Evolutionary conservation across 2,888 invertebrate species (phyloP), one percentile per base, ranked within the genome.

Genomic region (Thysanoteuthis rhombus): DNA sequence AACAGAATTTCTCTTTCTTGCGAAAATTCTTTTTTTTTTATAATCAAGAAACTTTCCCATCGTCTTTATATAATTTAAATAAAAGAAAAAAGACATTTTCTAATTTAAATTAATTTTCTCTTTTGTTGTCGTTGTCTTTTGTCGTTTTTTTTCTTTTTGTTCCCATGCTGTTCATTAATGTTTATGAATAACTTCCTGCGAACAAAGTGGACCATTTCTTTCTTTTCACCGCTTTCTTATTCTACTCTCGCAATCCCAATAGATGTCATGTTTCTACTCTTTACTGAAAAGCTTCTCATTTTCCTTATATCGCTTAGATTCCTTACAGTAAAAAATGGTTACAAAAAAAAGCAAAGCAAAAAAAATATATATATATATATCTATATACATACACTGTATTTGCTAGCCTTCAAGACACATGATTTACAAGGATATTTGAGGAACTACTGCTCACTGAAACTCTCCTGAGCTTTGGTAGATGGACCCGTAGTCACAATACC

Each of bases 201-300:
- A n/a, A n/a, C 36, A 25, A 75, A 16, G 75, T 0, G 75, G n/a
- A 75, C 75, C 75, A 75, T 32, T 75, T 75, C 4, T n/a, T 75
- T 36, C 10, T 19, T 16, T 2, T 16, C 10, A 75, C 19, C 12
- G 5, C 36, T 75, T 75, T 36, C 16, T 75, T 36, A n/a, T 75
- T 36, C 16, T 36, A 1, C 75, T 25, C n/a, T 52, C 25, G 4
- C n/a, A n/a, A 75, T 75, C 75, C 12, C n/a, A 75, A n/a, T 75
- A 75, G 12, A n/a, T n/a, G n/a, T 75, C 75, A 75, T 75, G 75
- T 75, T 75, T 75, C 75, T 75, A 75, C 75, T 75, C n/a, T 75
- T 75, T 75, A n/a, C 75, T 75, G n/a, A 75, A 75, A 75, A 75
- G n/a, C 75, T 75, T 75, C 75, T n/a, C 75, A 75, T n/a, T 75